Conservation (phyloP, 64 coral and sea anemone species). For the Porites lutea region DNA sequence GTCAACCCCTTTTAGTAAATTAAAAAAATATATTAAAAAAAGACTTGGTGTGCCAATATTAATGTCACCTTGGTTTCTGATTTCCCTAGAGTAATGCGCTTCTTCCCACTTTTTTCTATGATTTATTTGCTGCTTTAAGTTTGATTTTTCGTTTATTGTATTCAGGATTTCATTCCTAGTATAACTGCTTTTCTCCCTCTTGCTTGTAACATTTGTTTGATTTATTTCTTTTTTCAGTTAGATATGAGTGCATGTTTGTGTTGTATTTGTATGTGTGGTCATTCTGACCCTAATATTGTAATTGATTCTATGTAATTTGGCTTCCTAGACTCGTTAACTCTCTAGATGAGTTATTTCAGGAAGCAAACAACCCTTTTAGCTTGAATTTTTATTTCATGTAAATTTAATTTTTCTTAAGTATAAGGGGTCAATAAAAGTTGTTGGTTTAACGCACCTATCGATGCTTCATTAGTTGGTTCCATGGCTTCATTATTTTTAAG, state of each 20-base stretch:
- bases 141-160: slow-evolving; percentile 7
- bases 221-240: neutral
- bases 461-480: slow-evolving; percentile 37
- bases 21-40: no score
- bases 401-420: no score
- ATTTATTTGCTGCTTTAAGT: neutral
- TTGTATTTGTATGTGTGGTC: slow-evolving; percentile 17
- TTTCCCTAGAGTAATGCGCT: neutral
- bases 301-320: slow-evolving; percentile 46
- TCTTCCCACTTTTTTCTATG: neutral
- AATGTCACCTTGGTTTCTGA: no score
- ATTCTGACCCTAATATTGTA: slow-evolving; percentile 24
- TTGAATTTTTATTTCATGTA: no score
- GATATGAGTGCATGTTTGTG: neutral
- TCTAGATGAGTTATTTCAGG: neutral
- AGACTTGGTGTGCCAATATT: no score
- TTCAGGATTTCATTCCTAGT: neutral
- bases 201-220: neutral
- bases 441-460: neutral
- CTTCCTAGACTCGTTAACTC: neutral
- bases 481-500: slow-evolving; percentile 65
- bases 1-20: no score
- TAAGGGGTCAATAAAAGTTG: no score
- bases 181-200: neutral
- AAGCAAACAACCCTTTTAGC: neutral